These are phyloP conservation scores for Gallinago solitaria DNA, from an alignment of 2,797 vertebrate genomes.

Conservation along the genomic window DNA sequence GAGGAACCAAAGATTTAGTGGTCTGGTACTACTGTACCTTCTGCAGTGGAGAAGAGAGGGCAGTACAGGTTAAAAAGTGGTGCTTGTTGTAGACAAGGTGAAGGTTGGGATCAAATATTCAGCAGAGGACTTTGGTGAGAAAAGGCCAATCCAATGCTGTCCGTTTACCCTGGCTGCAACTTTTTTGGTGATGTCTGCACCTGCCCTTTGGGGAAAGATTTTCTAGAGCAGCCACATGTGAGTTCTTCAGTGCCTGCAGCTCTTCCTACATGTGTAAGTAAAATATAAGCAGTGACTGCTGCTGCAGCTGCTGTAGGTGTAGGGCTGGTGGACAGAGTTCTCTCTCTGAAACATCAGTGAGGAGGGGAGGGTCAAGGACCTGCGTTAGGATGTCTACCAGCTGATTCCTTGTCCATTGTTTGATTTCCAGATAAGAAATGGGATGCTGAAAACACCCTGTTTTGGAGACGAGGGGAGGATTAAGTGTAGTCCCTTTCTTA, in stretches of 20 bases:
- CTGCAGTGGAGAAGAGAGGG: not conserved
- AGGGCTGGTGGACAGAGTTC: not conserved
- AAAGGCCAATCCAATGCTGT: not conserved
- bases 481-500: not conserved
- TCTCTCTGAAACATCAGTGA: not conserved
- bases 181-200: not conserved
- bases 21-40: not conserved
- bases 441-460: not conserved
- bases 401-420: not conserved
- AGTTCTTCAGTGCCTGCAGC: not conserved
- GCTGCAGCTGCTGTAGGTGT: not conserved
- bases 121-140: not conserved
- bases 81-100: not conserved
- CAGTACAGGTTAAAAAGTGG: not conserved
- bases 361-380: not conserved
- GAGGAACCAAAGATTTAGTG: not conserved
- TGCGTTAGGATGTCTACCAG: rapidly evolving
- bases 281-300: not conserved
- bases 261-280: rapidly evolving
- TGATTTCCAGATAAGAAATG: not conserved
- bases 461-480: not conserved
- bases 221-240: rapidly evolving
- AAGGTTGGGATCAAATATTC: not conserved
- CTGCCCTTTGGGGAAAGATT: rapidly evolving
- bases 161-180: not conserved